A percentile compares a stretch with the other conserved stretches of the same genome.
phyloP scores from a whole-genome alignment of 2,888 invertebrate genomes.

The Cyaniris semiargus region DNA sequence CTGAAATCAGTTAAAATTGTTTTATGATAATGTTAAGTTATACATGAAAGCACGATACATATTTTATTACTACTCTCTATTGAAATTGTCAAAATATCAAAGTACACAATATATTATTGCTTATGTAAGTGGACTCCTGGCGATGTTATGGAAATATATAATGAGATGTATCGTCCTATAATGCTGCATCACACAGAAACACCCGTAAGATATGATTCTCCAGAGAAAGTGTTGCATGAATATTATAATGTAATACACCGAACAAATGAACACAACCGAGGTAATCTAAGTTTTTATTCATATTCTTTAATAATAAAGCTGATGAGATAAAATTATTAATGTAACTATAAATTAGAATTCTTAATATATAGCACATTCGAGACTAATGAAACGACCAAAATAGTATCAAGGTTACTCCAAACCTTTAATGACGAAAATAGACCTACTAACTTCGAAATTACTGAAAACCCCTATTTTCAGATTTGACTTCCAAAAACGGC shows the following conservation, averaged over 20 bases:
- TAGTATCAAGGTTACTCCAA: not conserved
- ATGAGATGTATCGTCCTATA: no score
- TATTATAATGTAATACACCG: slow-evolving; percentile 8
- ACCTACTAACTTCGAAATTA: not conserved
- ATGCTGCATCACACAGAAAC: not conserved
- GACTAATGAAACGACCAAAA: not conserved
- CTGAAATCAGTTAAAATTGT: not conserved
- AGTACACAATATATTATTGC: no score
- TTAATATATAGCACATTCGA: not conserved
- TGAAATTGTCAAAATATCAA: no score
- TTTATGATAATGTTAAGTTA: no score
- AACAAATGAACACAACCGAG: not conserved
- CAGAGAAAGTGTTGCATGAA: not conserved
- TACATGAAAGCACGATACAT: no score
- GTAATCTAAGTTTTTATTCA: not conserved
- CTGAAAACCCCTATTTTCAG: not conserved
- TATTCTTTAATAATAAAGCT: not conserved
- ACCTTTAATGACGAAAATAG: not conserved
- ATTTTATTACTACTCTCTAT: no score
- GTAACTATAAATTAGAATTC: not conserved
- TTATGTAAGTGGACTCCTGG: no score
- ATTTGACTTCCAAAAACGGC: not conserved
- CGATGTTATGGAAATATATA: no score
- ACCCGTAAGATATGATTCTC: not conserved
- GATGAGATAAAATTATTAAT: not conserved